Base-by-base conservation (phyloP, 2,888 invertebrate genomes). In the Odontothrips loti region DNA sequence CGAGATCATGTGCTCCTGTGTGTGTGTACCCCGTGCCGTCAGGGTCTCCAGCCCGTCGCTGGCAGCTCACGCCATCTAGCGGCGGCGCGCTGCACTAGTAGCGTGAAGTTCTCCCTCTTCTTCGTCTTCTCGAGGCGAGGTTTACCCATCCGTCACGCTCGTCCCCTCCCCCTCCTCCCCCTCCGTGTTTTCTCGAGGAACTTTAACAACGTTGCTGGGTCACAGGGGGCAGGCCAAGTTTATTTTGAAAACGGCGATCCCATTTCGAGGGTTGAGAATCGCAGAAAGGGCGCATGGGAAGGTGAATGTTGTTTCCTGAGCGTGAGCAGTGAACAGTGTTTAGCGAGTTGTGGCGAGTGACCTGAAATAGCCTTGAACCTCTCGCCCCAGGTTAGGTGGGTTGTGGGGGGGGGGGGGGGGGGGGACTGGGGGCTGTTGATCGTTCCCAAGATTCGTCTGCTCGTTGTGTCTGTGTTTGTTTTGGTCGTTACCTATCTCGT, bases 61-160 rank as follows among this genome's bases (percentile, higher is more conserved):
- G 58, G 20, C 11, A 6, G 12, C 58, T 17, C 17, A 15, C 58
- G 15, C 43, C 78, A 80, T 82, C 47, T 79, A 78, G 79, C 58
- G 47, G 51, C 79, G n/a, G 47, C 9, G 27, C 47, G 43, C 58
- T 12, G 75, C 51, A 12, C 51, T 79, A 47, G 75, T 34, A 63
- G n/a, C 78, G 68, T 47, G 51, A 47, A 75, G 58, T 75, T 80
- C 80, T 68, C 20, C 80, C 43, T 47, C 51, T 47, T 80, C 80
- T 47, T 17, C 34, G 51, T 10, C n/a, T 58, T 6, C 58, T 58
- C 20, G 20, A 58, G 17, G n/a, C 58, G 6, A 17, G 58, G 17
- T n/a, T 58, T 58, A n/a, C n/a, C 58, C n/a, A n/a, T 58, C n/a
- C 58, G 58, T 58, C 58, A 58, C 58, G 58, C 20, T 58, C 20